These are phyloP conservation scores for Tribolium freemani DNA, from an alignment of 2,888 invertebrate species.

Conservation along the genomic window DNA sequence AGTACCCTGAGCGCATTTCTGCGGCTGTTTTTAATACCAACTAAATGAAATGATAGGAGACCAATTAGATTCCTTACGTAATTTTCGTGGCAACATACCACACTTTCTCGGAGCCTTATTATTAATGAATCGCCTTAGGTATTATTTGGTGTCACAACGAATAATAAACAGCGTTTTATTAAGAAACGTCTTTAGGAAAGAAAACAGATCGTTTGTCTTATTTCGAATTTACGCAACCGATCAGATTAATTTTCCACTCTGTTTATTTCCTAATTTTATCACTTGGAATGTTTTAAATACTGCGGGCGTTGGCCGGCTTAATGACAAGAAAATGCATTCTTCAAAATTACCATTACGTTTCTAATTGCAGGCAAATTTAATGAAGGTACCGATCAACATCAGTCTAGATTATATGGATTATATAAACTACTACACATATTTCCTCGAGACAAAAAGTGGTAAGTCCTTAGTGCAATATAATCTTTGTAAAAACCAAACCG, in stretches of 20 bases:
- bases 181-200: constrained; percentile 2
- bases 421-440: constrained; percentile 36
- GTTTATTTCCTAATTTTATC: constrained; percentile 1
- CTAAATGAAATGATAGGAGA: constrained; percentile 4
- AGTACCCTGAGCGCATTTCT: background rate
- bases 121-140: constrained; percentile 23
- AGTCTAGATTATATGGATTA: constrained; percentile 44
- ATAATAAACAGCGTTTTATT: constrained; percentile 2
- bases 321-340: background rate
- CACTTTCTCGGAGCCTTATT: constrained; percentile 29
- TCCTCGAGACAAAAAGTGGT: constrained; percentile 42
- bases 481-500: background rate
- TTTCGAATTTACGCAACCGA: background rate
- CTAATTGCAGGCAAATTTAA: constrained; percentile 28
- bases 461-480: constrained; percentile 6
- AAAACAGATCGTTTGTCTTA: background rate
- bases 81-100: constrained; percentile 16
- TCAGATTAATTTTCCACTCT: background rate
- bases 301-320: background rate
- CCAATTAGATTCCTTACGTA: constrained; percentile 16
- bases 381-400: constrained; percentile 30
- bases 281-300: background rate
- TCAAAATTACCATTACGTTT: background rate
- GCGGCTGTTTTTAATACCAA: background rate
- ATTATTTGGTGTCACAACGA: constrained; percentile 16